Evolutionary conservation across 2,888 invertebrate species (phyloP).

Genomic region (Hydrotaea cyrtoneurina): DNA sequence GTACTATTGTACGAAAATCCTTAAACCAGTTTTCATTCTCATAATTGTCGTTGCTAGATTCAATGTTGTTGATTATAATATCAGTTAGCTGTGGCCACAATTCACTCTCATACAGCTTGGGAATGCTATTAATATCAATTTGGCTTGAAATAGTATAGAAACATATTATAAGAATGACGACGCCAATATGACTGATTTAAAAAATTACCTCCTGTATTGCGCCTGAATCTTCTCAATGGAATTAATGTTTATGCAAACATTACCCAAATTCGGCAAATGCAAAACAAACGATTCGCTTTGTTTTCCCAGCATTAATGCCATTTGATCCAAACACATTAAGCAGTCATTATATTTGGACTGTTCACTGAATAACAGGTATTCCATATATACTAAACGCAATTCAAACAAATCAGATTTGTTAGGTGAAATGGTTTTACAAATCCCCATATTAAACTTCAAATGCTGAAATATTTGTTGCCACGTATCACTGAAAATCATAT

Average conservation of each 20-base stretch:
- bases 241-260: constrained; percentile 46
- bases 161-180: too few relatives aligned
- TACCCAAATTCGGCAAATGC: constrained; percentile 58
- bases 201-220: constrained; percentile 25
- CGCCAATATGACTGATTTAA: too few relatives aligned
- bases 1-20: constrained; percentile 64
- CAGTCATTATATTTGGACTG: constrained; percentile 51
- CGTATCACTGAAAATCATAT: neutral
- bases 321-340: constrained; percentile 46
- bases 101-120: constrained; percentile 60
- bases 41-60: constrained; percentile 40
- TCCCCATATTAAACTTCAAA: constrained; percentile 40
- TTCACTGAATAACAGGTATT: constrained; percentile 46
- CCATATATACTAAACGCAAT: constrained; percentile 55
- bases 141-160: constrained; percentile 46
- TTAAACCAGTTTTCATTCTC: constrained; percentile 64
- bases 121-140: constrained; percentile 64
- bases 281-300: constrained; percentile 31
- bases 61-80: constrained; percentile 62
- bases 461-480: constrained; percentile 56
- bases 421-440: constrained; percentile 1
- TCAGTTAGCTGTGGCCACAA: constrained; percentile 60
- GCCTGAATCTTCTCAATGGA: constrained; percentile 8
- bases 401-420: constrained; percentile 34
- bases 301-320: constrained; percentile 26